These are phyloP conservation scores for Aleadryas rufinucha DNA, from an alignment of 2,113 vertebrate species.

Conservation along the genomic window DNA sequence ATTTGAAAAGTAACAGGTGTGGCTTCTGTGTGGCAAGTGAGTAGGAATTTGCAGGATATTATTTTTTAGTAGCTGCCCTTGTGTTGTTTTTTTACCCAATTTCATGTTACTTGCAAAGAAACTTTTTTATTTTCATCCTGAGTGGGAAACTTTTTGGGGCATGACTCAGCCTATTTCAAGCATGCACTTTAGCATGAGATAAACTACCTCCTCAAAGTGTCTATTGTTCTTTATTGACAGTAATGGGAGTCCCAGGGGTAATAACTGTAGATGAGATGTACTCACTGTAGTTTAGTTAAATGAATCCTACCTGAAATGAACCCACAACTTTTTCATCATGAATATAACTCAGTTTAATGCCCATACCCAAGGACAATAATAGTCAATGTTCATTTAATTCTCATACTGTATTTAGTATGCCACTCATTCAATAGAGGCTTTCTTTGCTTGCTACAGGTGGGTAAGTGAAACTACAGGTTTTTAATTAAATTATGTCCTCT, in stretches of 20 bases:
- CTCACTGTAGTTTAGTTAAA: not conserved
- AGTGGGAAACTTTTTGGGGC: not conserved
- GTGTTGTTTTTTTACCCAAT: not conserved
- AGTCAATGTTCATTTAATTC: not conserved
- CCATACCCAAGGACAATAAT: not conserved
- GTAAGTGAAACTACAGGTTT: not conserved
- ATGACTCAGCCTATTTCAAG: not conserved
- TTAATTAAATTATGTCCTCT: not conserved
- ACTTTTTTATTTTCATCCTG: not conserved
- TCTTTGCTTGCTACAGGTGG: not conserved
- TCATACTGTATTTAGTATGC: not conserved
- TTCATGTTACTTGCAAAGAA: not conserved
- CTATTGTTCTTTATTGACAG: conserved; percentile 15
- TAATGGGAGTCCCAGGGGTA: not conserved
- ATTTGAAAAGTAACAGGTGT: not conserved
- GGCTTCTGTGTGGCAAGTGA: not conserved
- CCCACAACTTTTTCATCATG: not conserved
- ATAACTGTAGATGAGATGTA: not conserved
- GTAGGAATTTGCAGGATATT: not conserved
- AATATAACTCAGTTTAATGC: not conserved
- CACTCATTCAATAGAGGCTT: not conserved
- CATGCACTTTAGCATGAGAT: not conserved
- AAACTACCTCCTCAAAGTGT: not conserved
- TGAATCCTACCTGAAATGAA: not conserved
- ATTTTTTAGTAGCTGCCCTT: not conserved